Conservation (phyloP, 2,888 invertebrate genomes). For the Scaptomyza parva region DNA sequence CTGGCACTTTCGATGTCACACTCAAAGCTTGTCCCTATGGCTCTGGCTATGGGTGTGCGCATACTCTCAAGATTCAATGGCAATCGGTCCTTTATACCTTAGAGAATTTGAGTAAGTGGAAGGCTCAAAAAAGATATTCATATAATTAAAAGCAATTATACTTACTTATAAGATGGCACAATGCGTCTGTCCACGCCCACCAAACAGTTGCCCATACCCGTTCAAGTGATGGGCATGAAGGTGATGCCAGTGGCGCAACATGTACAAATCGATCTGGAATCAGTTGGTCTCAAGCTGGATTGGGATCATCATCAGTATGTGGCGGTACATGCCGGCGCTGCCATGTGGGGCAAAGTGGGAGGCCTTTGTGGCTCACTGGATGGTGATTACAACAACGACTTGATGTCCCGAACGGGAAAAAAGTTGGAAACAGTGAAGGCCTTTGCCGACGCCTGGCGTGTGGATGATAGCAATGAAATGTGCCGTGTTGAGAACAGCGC, state of each 20-base stretch:
- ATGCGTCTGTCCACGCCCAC: slow-evolving; percentile 86
- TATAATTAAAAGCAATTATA: neutral
- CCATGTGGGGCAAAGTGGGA: slow-evolving; percentile 91
- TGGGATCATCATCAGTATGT: slow-evolving; percentile 92
- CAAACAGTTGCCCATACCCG: slow-evolving; percentile 89
- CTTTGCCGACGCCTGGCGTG: slow-evolving; percentile 84
- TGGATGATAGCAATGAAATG: slow-evolving; percentile 76
- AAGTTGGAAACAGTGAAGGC: slow-evolving; percentile 84
- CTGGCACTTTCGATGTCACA: slow-evolving; percentile 90
- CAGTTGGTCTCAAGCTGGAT: slow-evolving; percentile 88
- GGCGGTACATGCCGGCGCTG: slow-evolving; percentile 88
- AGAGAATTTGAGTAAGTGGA: slow-evolving; percentile 85
- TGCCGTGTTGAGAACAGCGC: slow-evolving; percentile 81
- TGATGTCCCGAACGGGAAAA: slow-evolving; percentile 87
- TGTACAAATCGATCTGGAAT: slow-evolving; percentile 89
- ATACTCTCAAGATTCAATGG: slow-evolving; percentile 86
- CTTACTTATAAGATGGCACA: slow-evolving; percentile 85
- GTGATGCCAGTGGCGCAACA: slow-evolving; percentile 90
- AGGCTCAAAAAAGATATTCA: too few species aligned
- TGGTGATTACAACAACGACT: slow-evolving; percentile 89
- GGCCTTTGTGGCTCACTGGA: slow-evolving; percentile 94
- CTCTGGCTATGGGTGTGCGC: slow-evolving; percentile 86
- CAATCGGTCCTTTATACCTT: slow-evolving; percentile 90
- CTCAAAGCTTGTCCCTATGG: slow-evolving; percentile 86
- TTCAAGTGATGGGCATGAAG: slow-evolving; percentile 89